Evolutionary conservation across 2,888 invertebrate genomes (phyloP), one percentile per base, ranked within the genome.

Genomic region (Orchesellides sinensis): DNA sequence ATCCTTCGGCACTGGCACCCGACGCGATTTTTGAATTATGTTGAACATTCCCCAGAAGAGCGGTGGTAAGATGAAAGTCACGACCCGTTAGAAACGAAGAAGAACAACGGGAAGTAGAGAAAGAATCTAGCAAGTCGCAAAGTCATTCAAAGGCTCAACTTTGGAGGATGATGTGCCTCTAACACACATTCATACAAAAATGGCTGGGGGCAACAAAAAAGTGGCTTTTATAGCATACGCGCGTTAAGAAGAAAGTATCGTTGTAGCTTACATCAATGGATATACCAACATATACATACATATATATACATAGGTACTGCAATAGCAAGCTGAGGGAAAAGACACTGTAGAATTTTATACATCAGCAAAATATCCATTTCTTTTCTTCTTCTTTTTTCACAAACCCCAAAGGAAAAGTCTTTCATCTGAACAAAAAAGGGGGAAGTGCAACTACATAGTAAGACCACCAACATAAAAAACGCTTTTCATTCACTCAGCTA

Each of bases 11-110:
- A 72, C 27, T 72, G 65, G 72, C 68, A 80, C 63, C 70, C 69
- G 63, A 79, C 80, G 65, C 68, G 47, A 80, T 80, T 80, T 73
- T 73, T 80, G 80, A 80, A 80, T 73, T 80, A 73, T 73, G 61
- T 68, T 79, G 65, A 79, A 70, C 69, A 69, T 59, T 61, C 78
- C 77, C 69, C 68, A 45, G 49, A 79, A 59, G 70, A 70, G 59
- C 32, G 35, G 47, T 68, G 32, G 49, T 52, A 69, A 47, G 59
- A 81, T 66, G 66, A 81, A 74, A 73, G 81, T 81, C 81, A 81
- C 59, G 78, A 78, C 47, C 61, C 32, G 47, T 27, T 68, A 17
- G 54, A 66, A n/a, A n/a, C n/a, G n/a, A n/a, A 56, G 45, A 59
- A 66, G 52, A 75, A 66, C 40, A 59, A n/a, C n/a, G n/a, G n/a